Base-by-base conservation (phyloP, 2,888 invertebrate species). In the Abrostola triplasia region DNA sequence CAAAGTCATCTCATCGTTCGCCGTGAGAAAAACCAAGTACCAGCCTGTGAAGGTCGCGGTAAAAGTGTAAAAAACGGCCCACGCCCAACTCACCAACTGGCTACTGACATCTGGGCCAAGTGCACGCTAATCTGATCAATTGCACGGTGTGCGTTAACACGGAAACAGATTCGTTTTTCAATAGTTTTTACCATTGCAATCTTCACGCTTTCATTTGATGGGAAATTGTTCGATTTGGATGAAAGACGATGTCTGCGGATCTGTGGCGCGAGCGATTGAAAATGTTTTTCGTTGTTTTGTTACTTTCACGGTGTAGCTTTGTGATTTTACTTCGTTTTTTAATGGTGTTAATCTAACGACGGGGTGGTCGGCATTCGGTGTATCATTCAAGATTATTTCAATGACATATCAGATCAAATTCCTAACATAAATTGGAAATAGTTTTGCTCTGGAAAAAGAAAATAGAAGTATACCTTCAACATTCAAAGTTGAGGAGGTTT, bases 11-110 rank as follows among this genome's bases (percentile, higher is more conserved):
- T 62, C 76, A 82, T 77, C 73, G 79, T 63, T 80, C 38, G 64
- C 83, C 85, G 87, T 88, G 87, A 86, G 86, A 88, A 85, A 76
- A 79, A 69, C 73, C 60, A 48, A 70, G 72, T 47, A 60, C 41
- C 63, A 71, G 55, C 64, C 66, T 70, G 73, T 69, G 80, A 87
- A 89, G 89, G 90, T 88, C 88, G 83, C 74, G 79, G 89, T 88
- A 90, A 90, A 90, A 90, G 90, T 89, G 85, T 87, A 85, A 86
- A 90, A 90, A 87, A 79, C 65, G 55, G 64, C 63, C 80, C 70
- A 79, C 82, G 85, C 80, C 82, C 79, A 83, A 72, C 56, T 58
- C n/a, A 35, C 54, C 44, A 55, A 64, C 24, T 24, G 24, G 24
- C 24, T 2, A 24, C 24, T 24, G 24, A 24, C 54, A 84, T 64